phyloP scores from a whole-genome alignment of 2,113 vertebrate species.

The Calidris pugnax region DNA sequence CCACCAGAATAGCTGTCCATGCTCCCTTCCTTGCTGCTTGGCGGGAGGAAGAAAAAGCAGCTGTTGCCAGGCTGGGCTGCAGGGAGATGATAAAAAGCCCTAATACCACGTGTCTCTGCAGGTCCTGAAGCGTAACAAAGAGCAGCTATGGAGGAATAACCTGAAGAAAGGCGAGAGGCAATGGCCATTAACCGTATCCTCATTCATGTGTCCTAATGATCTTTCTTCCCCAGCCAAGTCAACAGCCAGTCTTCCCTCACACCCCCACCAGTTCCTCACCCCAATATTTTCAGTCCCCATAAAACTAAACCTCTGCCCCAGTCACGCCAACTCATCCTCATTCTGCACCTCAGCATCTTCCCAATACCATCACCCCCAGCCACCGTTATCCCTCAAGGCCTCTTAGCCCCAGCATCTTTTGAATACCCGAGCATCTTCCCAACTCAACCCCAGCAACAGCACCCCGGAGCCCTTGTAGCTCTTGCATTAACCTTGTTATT shows the following conservation, averaged over 20 bases:
- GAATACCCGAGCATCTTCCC: neutral
- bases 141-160: neutral
- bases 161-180: neutral
- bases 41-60: neutral
- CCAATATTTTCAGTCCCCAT: neutral
- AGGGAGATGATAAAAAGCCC: neutral
- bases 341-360: neutral
- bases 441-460: neutral
- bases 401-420: neutral
- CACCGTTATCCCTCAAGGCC: neutral
- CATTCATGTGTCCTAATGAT: neutral
- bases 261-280: neutral
- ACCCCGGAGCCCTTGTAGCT: neutral
- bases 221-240: neutral
- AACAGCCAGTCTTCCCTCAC: neutral
- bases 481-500: neutral
- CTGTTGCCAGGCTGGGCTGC: neutral
- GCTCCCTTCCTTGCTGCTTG: neutral
- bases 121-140: neutral
- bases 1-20: neutral
- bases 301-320: neutral
- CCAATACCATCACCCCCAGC: neutral
- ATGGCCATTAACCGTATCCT: neutral
- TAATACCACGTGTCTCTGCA: fast-evolving
- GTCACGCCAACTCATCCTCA: fast-evolving